Percentiles rank a stretch among this genome's conserved stretches.
Conservation (phyloP, 2,888 invertebrate species). For the Sesia bembeciformis region DNA sequence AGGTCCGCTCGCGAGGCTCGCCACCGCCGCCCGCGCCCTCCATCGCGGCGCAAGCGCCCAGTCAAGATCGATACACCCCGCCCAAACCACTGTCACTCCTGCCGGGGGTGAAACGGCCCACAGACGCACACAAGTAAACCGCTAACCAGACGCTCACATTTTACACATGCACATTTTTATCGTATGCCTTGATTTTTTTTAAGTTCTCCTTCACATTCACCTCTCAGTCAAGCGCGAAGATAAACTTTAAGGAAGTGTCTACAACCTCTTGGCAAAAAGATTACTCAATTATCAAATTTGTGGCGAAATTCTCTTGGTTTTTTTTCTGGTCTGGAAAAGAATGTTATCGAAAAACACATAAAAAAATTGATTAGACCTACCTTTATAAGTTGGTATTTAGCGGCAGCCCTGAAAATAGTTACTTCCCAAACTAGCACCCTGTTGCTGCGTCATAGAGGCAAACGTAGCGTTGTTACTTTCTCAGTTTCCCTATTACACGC, state of each 20-base stretch:
- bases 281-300: slow-evolving; percentile 17
- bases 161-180: slow-evolving; percentile 19
- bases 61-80: slow-evolving; percentile 68
- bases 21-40: slow-evolving; percentile 36
- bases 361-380: no score
- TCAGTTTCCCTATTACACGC: no score
- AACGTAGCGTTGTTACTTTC: no score
- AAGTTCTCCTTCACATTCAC: slow-evolving; percentile 25
- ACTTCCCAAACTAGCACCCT: no score
- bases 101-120: slow-evolving; percentile 28
- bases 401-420: no score
- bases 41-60: slow-evolving; percentile 60
- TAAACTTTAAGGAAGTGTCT: slow-evolving; percentile 26
- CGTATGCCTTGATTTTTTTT: slow-evolving; percentile 38
- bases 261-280: slow-evolving; percentile 14
- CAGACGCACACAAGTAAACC: slow-evolving; percentile 22
- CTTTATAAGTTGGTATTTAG: no score
- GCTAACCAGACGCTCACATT: slow-evolving; percentile 21
- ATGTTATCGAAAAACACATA: not conserved
- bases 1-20: slow-evolving; percentile 27
- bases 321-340: slow-evolving; percentile 1
- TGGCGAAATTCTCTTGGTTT: slow-evolving; percentile 5
- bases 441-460: no score
- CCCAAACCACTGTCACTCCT: slow-evolving; percentile 50
- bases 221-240: slow-evolving; percentile 21